These are phyloP conservation scores for Pentalonia nigronervosa DNA, from an alignment of 1,140 invertebrate species.

Conservation along the genomic window DNA sequence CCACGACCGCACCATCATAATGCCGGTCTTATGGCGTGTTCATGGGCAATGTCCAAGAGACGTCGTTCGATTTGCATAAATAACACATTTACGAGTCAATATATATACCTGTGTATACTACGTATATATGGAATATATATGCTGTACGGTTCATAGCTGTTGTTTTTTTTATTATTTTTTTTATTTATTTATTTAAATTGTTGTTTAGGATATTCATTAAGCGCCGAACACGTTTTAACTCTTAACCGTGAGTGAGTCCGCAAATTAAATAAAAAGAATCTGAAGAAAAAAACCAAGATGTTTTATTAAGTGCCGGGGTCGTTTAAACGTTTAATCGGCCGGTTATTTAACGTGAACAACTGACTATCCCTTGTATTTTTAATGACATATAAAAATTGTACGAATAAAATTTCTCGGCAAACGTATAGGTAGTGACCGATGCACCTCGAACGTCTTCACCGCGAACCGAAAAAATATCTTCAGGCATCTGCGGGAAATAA, in stretches of 20 bases:
- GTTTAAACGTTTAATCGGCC: not conserved
- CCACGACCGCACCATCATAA: not conserved
- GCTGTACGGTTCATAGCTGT: conserved; percentile 10
- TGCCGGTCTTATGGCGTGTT: conserved; percentile 10
- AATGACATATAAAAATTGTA: not conserved
- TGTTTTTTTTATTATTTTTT: conserved; percentile 40
- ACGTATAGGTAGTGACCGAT: conserved; percentile 8
- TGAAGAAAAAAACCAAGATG: not conserved
- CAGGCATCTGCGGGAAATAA: not conserved
- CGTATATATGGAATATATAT: not conserved
- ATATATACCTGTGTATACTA: not conserved
- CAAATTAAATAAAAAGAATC: conserved; percentile 37
- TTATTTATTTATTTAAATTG: conserved; percentile 43
- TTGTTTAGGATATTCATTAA: conserved; percentile 45
- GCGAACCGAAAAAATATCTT: not conserved
- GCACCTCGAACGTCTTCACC: not conserved
- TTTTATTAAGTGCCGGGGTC: not conserved
- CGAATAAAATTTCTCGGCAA: not conserved
- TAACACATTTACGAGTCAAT: conserved; percentile 57
- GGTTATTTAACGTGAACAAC: conserved; percentile 12
- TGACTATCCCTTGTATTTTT: conserved; percentile 27
- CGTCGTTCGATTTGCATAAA: conserved; percentile 49
- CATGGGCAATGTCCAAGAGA: conserved; percentile 41
- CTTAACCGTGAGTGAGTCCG: conserved; percentile 27
- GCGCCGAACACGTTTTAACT: conserved; percentile 55